Conservation (phyloP, 2,888 invertebrate genomes). For the Metallyticus violacea region DNA sequence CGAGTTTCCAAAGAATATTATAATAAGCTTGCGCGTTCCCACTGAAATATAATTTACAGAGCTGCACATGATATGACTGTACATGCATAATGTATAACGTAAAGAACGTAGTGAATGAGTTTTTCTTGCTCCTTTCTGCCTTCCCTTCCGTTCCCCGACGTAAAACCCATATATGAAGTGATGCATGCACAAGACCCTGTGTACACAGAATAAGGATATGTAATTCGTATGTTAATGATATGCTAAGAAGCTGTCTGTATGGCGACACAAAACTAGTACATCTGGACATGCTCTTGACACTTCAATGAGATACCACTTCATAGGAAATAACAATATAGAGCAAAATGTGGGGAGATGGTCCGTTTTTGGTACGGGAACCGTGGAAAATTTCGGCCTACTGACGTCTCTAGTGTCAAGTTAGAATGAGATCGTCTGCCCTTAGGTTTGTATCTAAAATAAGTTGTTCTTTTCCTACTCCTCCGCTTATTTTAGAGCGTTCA, state of each 20-base stretch:
- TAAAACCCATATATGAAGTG: neutral
- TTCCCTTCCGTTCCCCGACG: neutral
- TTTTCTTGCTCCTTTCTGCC: neutral
- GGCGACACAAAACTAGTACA: neutral
- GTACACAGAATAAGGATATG: neutral
- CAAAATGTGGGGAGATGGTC: neutral
- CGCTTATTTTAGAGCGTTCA: too few species aligned
- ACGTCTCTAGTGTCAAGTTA: neutral
- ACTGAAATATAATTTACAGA: constrained; percentile 5
- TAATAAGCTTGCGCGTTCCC: neutral
- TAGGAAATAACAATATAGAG: neutral
- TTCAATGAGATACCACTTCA: neutral
- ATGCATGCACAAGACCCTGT: neutral
- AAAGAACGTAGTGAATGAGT: neutral
- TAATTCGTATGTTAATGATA: constrained; percentile 3
- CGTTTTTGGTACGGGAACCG: neutral
- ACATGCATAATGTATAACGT: constrained; percentile 13
- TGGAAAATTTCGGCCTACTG: neutral
- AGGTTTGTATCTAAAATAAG: neutral
- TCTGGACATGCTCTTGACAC: neutral
- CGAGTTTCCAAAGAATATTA: constrained; percentile 4
- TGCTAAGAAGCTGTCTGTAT: neutral
- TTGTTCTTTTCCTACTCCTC: neutral
- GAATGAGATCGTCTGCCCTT: neutral
- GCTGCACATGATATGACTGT: neutral